Base-by-base conservation (phyloP, 2,888 invertebrate genomes). In the Papilio elwesi region DNA sequence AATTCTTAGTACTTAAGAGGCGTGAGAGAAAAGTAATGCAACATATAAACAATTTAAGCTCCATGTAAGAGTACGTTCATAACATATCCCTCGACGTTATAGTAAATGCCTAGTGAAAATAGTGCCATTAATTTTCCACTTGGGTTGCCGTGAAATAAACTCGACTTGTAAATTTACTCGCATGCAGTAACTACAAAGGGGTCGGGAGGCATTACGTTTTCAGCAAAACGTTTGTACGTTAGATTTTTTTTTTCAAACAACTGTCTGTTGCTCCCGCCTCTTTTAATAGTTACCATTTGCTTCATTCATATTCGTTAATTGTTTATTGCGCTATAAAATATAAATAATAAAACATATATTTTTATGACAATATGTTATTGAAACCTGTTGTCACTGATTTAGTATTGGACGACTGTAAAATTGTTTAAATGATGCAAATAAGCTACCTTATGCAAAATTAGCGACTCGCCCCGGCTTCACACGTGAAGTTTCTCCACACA, bases 151-250 rank as follows among this genome's bases (percentile, higher is more conserved):
- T 73, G 64, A 73, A 75, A 64, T 70, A 67, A 71, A 76, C 79
- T 74, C 75, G 62, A 76, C 77, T 78, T 80, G 81, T 78, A 79
- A 78, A 81, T 80, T 78, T 78, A 76, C 76, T 79, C 77, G 75
- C 64, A 64, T 77, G 75, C 64, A 70, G 78, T 74, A 70, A 74
- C 76, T 74, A 78, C 79, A 80, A 78, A 81, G 78, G 77, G 75
- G 74, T 72, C 57, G 70, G 76, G 76, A 72, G 74, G 70, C 74
- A 69, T 71, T 75, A 74, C 76, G 76, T 74, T 75, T 75, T 69
- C 74, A 71, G 73, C 68, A 63, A 71, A 70, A 68, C 67, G 65
- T 76, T 74, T 64, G 57, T 57, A 59, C n/a, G 52, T 63, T 67
- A 47, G 62, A 62, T 55, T 36, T 57, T 57, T 36, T 57, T 57